Evolutionary conservation across 1,140 invertebrate genomes (phyloP).

Genomic region (Drosophila kepulauana): DNA sequence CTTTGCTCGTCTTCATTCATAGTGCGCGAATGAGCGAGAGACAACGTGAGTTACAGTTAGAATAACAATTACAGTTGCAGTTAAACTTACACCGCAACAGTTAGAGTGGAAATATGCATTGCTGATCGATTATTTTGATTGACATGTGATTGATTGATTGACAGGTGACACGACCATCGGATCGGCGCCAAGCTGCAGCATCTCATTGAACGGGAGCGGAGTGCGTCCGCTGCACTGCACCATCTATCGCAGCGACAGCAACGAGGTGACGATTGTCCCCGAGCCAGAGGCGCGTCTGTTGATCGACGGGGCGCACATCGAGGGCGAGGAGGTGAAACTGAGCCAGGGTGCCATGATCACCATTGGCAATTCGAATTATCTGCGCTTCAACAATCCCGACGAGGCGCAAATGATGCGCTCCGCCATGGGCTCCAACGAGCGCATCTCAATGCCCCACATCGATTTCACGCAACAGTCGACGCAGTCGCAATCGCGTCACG

Average conservation of each 20-base stretch:
- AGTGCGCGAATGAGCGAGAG: conserved; percentile 17
- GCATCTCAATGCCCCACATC: conserved; percentile 90
- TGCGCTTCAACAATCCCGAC: conserved; percentile 95
- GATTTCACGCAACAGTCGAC: conserved; percentile 75
- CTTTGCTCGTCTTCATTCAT: conserved; percentile 13
- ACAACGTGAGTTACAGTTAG: conserved; percentile 12
- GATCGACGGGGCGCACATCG: conserved; percentile 74
- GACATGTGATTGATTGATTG: conserved; percentile 6
- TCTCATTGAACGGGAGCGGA: conserved; percentile 92
- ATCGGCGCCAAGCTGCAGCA: conserved; percentile 90
- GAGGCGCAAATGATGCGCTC: conserved; percentile 93
- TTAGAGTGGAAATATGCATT: neutral
- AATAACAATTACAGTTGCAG: neutral
- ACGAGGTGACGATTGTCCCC: conserved; percentile 92
- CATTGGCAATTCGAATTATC: conserved; percentile 94
- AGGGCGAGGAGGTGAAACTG: conserved; percentile 69
- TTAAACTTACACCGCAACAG: neutral
- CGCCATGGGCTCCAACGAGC: conserved; percentile 85
- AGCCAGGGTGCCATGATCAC: conserved; percentile 93
- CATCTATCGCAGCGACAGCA: conserved; percentile 89
- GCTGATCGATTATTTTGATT: conserved; percentile 1
- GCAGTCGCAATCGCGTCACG: conserved; percentile 52
- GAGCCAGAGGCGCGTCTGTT: conserved; percentile 76
- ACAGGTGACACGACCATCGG: conserved; percentile 91
- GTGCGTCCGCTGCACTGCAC: conserved; percentile 93